Evolutionary conservation across 2,888 invertebrate species (phyloP), one percentile per base, ranked within the genome.

Genomic region (Eilema griseolum): DNA sequence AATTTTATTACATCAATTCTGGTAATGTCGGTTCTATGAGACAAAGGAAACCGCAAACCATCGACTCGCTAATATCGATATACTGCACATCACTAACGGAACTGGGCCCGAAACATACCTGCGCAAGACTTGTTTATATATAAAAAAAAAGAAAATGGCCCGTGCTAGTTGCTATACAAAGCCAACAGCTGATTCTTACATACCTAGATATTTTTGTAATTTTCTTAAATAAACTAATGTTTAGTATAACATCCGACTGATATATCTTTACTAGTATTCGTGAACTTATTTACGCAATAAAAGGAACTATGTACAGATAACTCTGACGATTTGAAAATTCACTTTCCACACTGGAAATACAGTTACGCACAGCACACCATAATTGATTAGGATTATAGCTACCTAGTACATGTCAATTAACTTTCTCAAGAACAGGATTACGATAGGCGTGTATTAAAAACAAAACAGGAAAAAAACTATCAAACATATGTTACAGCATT

Each of bases 401-500:
- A 52, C 20, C n/a, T 56, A 70, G 69, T 74, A 71, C 74, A 75
- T 74, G 76, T 72, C 76, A 79, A 82, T 80, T 81, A 82, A 82
- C 82, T 82, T 82, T 82, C 83, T 81, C 82, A 78, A 70, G 70
- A 63, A 66, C 70, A 70, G 73, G 70, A 80, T 80, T 76, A 77
- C 78, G 81, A 70, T 73, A 68, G 75, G 59, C 70, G 72, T 82
- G 62, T 73, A 76, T 62, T 71, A 69, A 78, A 80, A 74, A 76
- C 61, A 62, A 72, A 71, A 57, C 52, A 62, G 37, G 77, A 80
- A 76, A 71, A 78, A 77, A 77, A 86, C 87, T 88, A 78, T 85
- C 78, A 85, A 91, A 89, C 92, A 91, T 92, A 91, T 90, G 91
- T 88, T 85, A 79, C 71, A 64, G 71, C 72, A 82, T 84, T 86